Percentiles rank a stretch among this genome's conserved stretches.
These are phyloP conservation scores for Stylophora pistillata DNA, from an alignment of 64 coral and sea anemone genomes.

Conservation along the genomic window DNA sequence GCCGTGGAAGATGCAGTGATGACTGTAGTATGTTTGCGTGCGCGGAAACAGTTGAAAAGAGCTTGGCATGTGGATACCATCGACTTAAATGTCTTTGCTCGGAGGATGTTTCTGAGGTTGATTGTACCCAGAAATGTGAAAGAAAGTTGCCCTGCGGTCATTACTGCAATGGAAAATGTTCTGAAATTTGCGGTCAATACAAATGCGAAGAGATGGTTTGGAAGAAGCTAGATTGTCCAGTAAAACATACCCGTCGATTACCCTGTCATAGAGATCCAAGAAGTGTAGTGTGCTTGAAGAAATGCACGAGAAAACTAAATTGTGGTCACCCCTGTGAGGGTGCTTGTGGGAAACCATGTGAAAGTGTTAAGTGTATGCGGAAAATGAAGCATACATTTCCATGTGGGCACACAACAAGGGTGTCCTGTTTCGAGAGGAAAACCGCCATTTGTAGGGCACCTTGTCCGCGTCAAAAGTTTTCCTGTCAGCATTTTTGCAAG, in stretches of 20 bases:
- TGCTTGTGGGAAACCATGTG: conserved; percentile 24
- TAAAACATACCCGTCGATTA: conserved; percentile 29
- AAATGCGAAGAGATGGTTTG: conserved; percentile 2
- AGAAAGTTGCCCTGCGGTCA: conserved; percentile 25
- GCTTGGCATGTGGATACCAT: conserved; percentile 40
- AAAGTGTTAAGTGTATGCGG: conserved; percentile 6
- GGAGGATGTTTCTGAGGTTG: background rate
- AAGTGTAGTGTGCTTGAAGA: conserved; percentile 8
- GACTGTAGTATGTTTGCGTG: background rate
- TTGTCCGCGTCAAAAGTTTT: background rate
- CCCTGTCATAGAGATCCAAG: conserved; percentile 5
- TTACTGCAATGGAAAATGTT: conserved; percentile 30
- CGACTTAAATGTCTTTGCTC: conserved; percentile 21
- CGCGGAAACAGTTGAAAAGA: background rate
- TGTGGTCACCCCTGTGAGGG: conserved; percentile 59
- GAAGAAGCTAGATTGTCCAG: conserved; percentile 14
- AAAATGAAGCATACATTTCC: conserved; percentile 22
- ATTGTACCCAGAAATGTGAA: background rate
- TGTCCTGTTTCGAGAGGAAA: conserved; percentile 15
- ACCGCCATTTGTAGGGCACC: conserved; percentile 11
- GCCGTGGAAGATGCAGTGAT: conserved; percentile 23
- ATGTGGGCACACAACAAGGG: conserved; percentile 45
- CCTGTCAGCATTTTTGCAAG: conserved; percentile 25
- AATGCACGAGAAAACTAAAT: conserved; percentile 3
- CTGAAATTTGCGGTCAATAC: background rate